Conservation (phyloP, 92 coral and sea anemone species). For the Porites cylindrica region DNA sequence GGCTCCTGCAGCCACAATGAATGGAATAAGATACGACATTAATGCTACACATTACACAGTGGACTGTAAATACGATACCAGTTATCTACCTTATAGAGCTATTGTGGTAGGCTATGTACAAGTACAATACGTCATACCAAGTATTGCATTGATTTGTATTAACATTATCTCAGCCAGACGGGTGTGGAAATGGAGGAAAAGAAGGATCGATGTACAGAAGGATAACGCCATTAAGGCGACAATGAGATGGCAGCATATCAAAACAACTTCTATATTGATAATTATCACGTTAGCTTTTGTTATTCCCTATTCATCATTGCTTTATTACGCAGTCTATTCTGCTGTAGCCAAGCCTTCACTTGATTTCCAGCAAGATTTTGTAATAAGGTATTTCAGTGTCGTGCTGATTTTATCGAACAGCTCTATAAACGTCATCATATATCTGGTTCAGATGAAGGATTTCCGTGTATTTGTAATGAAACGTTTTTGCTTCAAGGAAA, state of each 20-base stretch:
- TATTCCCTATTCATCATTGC: not conserved
- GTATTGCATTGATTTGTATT: not conserved
- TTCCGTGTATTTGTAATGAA: not conserved
- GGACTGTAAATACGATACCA: not conserved
- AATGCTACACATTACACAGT: not conserved
- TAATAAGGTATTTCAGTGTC: not conserved
- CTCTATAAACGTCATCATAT: not conserved
- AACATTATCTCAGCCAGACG: not conserved
- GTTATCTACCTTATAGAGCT: not conserved
- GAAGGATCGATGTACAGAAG: not conserved
- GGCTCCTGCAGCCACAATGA: not conserved
- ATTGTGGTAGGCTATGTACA: not conserved
- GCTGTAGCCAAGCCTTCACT: not conserved
- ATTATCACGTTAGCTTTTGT: not conserved
- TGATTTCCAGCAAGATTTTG: not conserved
- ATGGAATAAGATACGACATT: not conserved
- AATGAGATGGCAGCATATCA: not conserved
- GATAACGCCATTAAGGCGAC: not conserved
- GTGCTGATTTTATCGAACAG: not conserved
- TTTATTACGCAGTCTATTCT: not conserved
- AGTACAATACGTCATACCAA: not conserved
- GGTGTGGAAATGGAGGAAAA: not conserved
- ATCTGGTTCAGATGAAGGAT: too few relatives aligned
- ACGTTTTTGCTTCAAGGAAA: too few relatives aligned
- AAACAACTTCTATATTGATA: too few relatives aligned